phyloP scores from a whole-genome alignment of 2,113 vertebrate genomes.

The Hipposideros armiger region DNA sequence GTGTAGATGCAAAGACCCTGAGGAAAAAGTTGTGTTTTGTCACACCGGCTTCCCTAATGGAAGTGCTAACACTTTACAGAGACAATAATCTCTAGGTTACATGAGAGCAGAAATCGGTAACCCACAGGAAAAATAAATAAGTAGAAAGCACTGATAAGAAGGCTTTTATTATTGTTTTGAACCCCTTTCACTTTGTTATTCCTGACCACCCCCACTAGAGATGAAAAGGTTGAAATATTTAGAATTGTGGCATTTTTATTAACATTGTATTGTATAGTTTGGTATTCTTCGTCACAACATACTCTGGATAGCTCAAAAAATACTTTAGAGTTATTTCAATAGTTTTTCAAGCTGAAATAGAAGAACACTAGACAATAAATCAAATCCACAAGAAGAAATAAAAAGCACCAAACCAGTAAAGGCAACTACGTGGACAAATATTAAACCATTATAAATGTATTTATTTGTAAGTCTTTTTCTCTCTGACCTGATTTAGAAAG shows the following conservation, averaged over 20 bases:
- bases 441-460: not conserved
- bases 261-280: not conserved
- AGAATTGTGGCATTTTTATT: not conserved
- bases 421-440: not conserved
- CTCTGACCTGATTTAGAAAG: not conserved
- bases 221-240: not conserved
- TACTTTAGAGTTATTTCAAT: conserved; percentile 10
- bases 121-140: not conserved
- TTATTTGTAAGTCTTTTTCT: not conserved
- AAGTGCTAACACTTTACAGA: not conserved
- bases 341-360: not conserved
- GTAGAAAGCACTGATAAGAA: not conserved
- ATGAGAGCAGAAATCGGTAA: not conserved
- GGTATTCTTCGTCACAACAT: not conserved
- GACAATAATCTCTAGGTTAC: not conserved
- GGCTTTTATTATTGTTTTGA: not conserved
- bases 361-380: not conserved
- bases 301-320: not conserved
- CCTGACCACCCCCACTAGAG: not conserved
- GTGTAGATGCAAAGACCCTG: not conserved
- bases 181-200: not conserved
- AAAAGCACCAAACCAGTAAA: not conserved
- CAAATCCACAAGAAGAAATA: conserved; percentile 11
- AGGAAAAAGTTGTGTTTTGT: not conserved
- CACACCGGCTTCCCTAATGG: not conserved